Base-by-base conservation (phyloP, 1,140 invertebrate genomes). In the Parasteatoda tepidariorum region DNA sequence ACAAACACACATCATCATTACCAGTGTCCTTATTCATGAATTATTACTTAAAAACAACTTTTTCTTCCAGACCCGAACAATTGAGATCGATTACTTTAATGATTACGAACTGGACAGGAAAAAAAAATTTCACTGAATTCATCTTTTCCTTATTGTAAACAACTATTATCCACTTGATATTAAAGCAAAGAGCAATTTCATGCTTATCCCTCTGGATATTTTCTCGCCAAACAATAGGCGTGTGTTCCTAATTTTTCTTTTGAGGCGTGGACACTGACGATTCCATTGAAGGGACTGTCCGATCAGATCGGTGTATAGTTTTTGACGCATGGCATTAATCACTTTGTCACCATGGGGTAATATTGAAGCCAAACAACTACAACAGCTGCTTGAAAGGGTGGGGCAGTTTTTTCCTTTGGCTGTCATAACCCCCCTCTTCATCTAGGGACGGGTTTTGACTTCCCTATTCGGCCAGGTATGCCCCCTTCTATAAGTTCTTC, bases 301-400 rank as follows among this genome's bases (percentile, higher is more conserved):
- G 38, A 48, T 48, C 38, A 24, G 22, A 61, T 54, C 30, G 54
- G 68, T n/a, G 48, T 31, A 34, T 73, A 15, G 48, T 73, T n/a
- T n/a, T 57, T 41, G 38, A 26, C 24, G 38, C 18, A 22, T 5
- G 68, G 41, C 68, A 64, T 79, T 79, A 79, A 79, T 79, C 76
- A 79, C 41, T 79, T 79, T 79, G 76, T 79, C 76, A 79, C 76
- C 64, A 79, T n/a, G 41, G 64, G 48, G 71, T 79, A 79, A 79
- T 68, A 30, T 61, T 13, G 41, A 79, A 79, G 76, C 54, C 76
- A 79, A 79, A 59, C 54, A 59, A 68, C 38, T 67, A 13, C 30
- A 28, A 38, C 75, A 79, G 76, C 76, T 79, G 61, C 62, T 24
- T 6, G 13, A 4, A 7, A 30, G 61, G 59, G 74, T 41, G 59